Conservation (phyloP, 2,797 vertebrate genomes). For the Gephyroberyx darwinii region DNA sequence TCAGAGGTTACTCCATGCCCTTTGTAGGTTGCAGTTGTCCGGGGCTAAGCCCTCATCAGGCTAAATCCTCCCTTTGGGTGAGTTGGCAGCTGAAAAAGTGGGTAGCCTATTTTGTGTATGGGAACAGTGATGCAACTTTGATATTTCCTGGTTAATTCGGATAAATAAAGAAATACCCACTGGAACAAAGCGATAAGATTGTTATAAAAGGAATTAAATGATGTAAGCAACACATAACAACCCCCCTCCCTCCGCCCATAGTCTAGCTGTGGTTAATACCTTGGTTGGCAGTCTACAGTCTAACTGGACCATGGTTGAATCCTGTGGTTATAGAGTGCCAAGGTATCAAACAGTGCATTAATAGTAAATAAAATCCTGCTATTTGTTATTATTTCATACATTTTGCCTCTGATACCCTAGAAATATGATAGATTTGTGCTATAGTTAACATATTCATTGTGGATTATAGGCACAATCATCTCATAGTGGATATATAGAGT, state of each 20-base stretch:
- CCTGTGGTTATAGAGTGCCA: background rate
- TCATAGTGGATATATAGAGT: too few species aligned
- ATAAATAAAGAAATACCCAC: background rate
- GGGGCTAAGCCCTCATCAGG: slow-evolving; percentile 48
- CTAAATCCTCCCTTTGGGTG: slow-evolving; percentile 49
- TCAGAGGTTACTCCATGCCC: slow-evolving; percentile 41
- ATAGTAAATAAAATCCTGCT: too few species aligned
- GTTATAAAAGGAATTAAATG: background rate
- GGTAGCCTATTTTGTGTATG: background rate
- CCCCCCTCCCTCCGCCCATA: too few species aligned
- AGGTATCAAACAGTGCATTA: background rate
- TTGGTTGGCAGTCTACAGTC: background rate
- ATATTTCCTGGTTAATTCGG: slow-evolving; percentile 34
- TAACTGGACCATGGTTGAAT: background rate
- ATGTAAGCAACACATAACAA: background rate
- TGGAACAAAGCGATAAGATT: background rate
- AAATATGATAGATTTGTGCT: too few species aligned
- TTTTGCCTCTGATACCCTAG: too few species aligned
- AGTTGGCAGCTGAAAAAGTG: slow-evolving; percentile 35
- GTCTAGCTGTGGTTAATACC: too few species aligned
- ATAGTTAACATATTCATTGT: too few species aligned
- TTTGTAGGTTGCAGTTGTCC: slow-evolving; percentile 7
- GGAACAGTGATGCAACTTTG: slow-evolving; percentile 27
- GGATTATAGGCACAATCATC: too few species aligned
- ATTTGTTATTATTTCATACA: too few species aligned